Conservation (phyloP, 1,140 invertebrate species). For the Ruditapes philippinarum region DNA sequence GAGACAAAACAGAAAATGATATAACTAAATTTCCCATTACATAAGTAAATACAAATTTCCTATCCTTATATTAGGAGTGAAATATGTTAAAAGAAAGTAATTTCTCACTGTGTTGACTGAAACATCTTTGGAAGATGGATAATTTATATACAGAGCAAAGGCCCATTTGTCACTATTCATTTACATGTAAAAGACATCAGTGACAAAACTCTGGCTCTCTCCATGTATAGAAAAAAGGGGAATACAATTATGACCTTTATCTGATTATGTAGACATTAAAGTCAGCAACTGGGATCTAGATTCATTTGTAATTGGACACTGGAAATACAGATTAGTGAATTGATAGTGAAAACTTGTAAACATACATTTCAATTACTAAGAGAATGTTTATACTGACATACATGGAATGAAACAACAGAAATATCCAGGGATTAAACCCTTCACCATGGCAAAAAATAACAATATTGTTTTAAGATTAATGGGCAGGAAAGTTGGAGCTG, state of each 20-base stretch:
- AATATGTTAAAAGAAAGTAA: too few relatives aligned
- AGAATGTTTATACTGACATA: neutral
- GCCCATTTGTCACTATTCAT: conserved; percentile 11
- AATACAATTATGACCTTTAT: neutral
- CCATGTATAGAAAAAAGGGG: neutral
- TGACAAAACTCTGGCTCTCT: neutral
- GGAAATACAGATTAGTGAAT: neutral
- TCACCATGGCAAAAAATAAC: neutral
- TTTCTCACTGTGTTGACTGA: too few relatives aligned
- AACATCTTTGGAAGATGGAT: too few relatives aligned
- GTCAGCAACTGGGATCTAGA: neutral
- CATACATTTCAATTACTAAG: conserved; percentile 12
- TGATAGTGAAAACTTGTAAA: conserved; percentile 16
- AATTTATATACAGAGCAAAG: too few relatives aligned
- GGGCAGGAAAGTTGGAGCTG: neutral
- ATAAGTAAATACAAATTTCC: too few relatives aligned
- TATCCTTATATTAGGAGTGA: too few relatives aligned
- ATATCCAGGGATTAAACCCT: neutral
- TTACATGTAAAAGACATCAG: conserved; percentile 7
- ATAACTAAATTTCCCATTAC: too few relatives aligned
- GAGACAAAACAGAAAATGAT: too few relatives aligned
- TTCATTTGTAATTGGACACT: conserved; percentile 12
- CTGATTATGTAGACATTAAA: neutral
- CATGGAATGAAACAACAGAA: conserved; percentile 1
- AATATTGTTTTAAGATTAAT: neutral